Evolutionary conservation across 2,113 vertebrate species (phyloP), one percentile per base, ranked within the genome.

Genomic region (Trochalopteron elliotii): DNA sequence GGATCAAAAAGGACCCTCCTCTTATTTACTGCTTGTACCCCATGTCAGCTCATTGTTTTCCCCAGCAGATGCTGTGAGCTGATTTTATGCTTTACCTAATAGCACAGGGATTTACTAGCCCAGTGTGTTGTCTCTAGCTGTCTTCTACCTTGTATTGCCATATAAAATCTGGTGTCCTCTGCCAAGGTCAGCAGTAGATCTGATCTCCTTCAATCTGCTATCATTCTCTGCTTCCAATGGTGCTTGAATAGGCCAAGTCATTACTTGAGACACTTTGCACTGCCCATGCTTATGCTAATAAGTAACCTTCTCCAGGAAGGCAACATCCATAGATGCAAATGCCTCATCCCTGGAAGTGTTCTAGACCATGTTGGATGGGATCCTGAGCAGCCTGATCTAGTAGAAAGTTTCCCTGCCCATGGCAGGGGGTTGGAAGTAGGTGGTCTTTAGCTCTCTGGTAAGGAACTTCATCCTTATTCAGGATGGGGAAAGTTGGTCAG

Each of bases 51-150:
- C 25, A 11, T 80, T 12, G 30, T 83, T 72, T 95, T 47, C 22
- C 37, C 15, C 31, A 45, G 55, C 91, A 96, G 92, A 78, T 86
- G 87, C 79, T 67, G 39, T 87, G 82, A 90, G 79, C 84, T 77
- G 87, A 63, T 93, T 96, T 96, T 69, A 47, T 63, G 50, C 93
- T 92, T 92, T 87, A 87, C 53, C 60, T 89, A 78, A 76, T 57
- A 92, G 40, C 64, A 45, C 44, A 47, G 84, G 71, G 91, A 88
- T 94, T 96, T 94, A 55, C 45, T 87, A 57, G 31, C 59, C 67
- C 25, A 67, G 24, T 89, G 45, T 37, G 42, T 96, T 65, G 61
- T 83, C 55, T 85, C 50, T 85, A 50, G 35, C 82, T 65, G 23
- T 80, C 24, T 84, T 77, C 7, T 59, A 17, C 50, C 42, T 80